phyloP scores from a whole-genome alignment of 2,113 vertebrate species.

The Vanacampus margaritifer region DNA sequence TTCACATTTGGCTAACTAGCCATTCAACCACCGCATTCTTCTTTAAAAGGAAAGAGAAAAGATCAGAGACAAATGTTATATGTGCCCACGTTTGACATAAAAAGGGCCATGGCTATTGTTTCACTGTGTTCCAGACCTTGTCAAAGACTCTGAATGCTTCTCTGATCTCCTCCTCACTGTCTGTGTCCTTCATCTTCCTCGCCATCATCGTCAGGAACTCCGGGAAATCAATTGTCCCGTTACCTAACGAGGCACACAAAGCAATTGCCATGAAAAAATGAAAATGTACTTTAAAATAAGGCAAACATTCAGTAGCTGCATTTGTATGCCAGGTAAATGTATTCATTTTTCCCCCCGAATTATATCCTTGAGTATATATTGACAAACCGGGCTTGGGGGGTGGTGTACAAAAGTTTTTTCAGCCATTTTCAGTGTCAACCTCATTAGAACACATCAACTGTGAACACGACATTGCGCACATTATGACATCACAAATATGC shows the following conservation, averaged over 20 bases:
- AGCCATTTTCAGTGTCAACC: no score
- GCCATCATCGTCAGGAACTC: constrained; percentile 94
- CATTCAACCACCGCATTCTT: background rate
- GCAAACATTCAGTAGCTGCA: no score
- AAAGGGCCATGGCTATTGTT: background rate
- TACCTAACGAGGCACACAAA: constrained; percentile 68
- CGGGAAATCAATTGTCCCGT: constrained; percentile 88
- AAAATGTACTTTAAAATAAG: background rate
- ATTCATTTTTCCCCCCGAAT: no score
- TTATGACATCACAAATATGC: no score
- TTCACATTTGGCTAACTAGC: background rate
- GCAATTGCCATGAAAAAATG: background rate
- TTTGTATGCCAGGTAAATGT: no score
- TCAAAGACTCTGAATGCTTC: constrained; percentile 90
- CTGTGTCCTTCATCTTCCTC: constrained; percentile 90
- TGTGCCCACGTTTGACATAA: background rate
- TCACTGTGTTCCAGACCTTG: constrained; percentile 70
- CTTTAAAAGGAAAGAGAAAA: background rate
- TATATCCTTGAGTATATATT: no score
- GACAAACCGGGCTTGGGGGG: no score
- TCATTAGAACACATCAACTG: no score
- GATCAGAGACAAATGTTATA: background rate
- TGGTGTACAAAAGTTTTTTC: no score
- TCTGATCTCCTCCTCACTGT: constrained; percentile 89
- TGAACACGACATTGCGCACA: no score